Conservation (phyloP, 1,140 invertebrate genomes). For the Lordiphosa stackelbergi region DNA sequence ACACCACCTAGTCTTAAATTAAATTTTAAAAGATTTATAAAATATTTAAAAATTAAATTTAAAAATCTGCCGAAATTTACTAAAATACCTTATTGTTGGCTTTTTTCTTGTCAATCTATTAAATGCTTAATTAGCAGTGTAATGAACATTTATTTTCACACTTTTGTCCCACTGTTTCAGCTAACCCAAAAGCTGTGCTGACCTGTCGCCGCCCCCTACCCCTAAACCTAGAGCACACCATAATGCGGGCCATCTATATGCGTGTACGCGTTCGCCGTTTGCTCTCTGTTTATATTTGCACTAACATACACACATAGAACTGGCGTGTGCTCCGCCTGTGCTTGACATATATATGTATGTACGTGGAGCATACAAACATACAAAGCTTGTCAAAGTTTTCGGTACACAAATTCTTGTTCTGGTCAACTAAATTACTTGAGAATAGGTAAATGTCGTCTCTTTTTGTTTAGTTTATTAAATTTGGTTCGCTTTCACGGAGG, state of each 20-base stretch:
- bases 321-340: slow-evolving; percentile 31
- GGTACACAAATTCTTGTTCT: slow-evolving; percentile 12
- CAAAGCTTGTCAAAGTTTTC: slow-evolving; percentile 36
- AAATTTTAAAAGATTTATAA: too few relatives aligned
- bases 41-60: too few relatives aligned
- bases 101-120: too few relatives aligned
- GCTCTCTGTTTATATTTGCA: slow-evolving; percentile 52
- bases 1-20: too few relatives aligned
- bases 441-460: slow-evolving; percentile 31
- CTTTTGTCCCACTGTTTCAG: too few relatives aligned
- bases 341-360: slow-evolving; percentile 56
- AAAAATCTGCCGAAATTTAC: too few relatives aligned
- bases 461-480: slow-evolving; percentile 41
- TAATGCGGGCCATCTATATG: slow-evolving; percentile 74
- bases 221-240: slow-evolving; percentile 10
- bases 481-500: slow-evolving; percentile 10
- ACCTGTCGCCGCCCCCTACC: neutral
- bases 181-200: too few relatives aligned
- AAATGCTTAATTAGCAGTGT: too few relatives aligned
- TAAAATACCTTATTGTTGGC: too few relatives aligned
- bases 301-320: slow-evolving; percentile 16
- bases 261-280: slow-evolving; percentile 49
- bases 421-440: slow-evolving; percentile 31
- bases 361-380: slow-evolving; percentile 11
- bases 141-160: too few relatives aligned